phyloP scores from a whole-genome alignment of 2,113 vertebrate species.

The Bucco capensis region DNA sequence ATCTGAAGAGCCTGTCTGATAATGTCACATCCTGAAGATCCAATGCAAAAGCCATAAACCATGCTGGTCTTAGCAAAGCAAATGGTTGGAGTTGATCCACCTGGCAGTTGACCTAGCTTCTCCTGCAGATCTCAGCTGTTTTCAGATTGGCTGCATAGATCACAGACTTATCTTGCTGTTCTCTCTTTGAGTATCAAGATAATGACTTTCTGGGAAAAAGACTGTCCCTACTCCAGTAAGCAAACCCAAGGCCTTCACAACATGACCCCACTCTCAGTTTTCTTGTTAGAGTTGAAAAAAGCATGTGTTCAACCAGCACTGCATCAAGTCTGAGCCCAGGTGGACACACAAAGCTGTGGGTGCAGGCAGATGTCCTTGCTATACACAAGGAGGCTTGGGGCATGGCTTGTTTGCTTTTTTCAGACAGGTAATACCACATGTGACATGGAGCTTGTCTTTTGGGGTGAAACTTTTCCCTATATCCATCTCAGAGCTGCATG shows the following conservation, averaged over 20 bases:
- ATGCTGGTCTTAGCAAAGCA: not conserved
- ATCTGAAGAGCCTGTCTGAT: not conserved
- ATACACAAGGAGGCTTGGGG: not conserved
- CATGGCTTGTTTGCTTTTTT: not conserved
- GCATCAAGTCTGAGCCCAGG: not conserved
- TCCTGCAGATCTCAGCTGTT: not conserved
- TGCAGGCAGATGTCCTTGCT: not conserved
- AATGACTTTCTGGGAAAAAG: not conserved
- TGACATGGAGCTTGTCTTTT: too few relatives aligned
- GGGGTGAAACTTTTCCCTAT: not conserved
- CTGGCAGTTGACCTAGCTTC: not conserved
- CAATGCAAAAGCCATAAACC: not conserved
- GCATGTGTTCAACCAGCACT: not conserved
- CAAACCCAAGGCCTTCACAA: not conserved
- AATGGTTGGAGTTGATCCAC: not conserved
- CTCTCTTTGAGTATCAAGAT: not conserved
- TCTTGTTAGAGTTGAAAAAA: not conserved
- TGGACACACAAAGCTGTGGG: not conserved
- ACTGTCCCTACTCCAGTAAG: conserved; percentile 13
- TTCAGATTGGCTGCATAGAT: not conserved
- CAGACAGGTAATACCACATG: not conserved
- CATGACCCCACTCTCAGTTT: not conserved
- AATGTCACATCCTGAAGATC: not conserved
- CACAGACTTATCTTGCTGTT: not conserved
- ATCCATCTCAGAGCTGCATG: not conserved